Percentiles rank a stretch among this genome's conserved stretches.
Evolutionary conservation across 2,888 invertebrate genomes (phyloP).

Genomic region (Scaptomyza flava): DNA sequence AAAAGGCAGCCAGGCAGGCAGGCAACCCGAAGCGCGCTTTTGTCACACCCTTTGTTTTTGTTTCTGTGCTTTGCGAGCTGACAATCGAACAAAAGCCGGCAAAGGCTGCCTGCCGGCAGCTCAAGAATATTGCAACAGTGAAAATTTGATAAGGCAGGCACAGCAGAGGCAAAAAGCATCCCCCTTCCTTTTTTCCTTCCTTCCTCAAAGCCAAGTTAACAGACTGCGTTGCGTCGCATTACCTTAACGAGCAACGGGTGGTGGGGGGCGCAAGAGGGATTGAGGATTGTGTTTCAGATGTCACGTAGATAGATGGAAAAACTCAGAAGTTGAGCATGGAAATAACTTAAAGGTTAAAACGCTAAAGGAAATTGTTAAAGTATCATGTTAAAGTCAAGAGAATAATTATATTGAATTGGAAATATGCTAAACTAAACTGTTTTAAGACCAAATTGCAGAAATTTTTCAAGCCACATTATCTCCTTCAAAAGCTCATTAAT

Average conservation of each 20-base stretch:
- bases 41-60: conserved; percentile 34
- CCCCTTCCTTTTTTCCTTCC: no score
- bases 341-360: neutral
- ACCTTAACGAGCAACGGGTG: conserved; percentile 28
- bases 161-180: neutral
- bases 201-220: no score
- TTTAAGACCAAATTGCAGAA: no score
- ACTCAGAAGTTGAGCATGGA: neutral
- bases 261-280: neutral
- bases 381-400: no score
- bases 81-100: conserved; percentile 11
- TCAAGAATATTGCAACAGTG: conserved; percentile 39
- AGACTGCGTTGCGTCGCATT: conserved; percentile 17
- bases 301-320: neutral
- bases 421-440: neutral
- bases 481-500: conserved; percentile 11
- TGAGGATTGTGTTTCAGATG: neutral
- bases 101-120: neutral
- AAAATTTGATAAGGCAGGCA: conserved; percentile 46
- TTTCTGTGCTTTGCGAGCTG: neutral
- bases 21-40: conserved; percentile 11
- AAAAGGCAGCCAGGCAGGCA: no score
- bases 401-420: no score
- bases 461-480: neutral
- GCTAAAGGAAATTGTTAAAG: neutral